Percentiles rank a stretch among this genome's conserved stretches.
Conservation (phyloP, 2,113 vertebrate species). For the Myiagra hebetior region DNA sequence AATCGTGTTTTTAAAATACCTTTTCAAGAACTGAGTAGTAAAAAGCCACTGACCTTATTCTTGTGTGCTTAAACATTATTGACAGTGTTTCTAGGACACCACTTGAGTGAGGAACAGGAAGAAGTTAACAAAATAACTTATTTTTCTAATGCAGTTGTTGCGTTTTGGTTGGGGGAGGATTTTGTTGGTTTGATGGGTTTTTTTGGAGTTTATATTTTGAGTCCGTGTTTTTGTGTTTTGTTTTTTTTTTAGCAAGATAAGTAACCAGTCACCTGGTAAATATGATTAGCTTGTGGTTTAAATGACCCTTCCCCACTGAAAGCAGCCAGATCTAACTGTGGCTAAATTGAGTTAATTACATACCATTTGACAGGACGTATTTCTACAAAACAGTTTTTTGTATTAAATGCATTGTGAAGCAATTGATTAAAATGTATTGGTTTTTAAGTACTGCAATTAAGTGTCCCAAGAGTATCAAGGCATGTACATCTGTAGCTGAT, state of each 20-base stretch:
- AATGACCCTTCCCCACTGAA: neutral
- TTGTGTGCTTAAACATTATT: neutral
- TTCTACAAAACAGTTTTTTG: neutral
- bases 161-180: neutral
- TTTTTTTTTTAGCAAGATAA: neutral
- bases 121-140: neutral
- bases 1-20: slow-evolving; percentile 1
- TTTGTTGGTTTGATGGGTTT: neutral
- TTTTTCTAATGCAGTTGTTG: neutral
- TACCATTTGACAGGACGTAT: neutral
- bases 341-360: neutral
- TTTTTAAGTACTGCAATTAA: neutral
- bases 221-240: neutral
- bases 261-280: neutral
- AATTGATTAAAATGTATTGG: neutral
- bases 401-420: neutral
- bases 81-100: neutral
- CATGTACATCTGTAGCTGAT: neutral
- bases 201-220: neutral
- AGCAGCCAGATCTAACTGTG: neutral
- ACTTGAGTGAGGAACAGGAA: neutral
- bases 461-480: neutral
- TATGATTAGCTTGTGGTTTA: neutral
- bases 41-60: neutral
- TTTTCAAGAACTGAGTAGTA: neutral